Conservation (phyloP, 2,113 vertebrate genomes). For the Lepisosteus osseus region DNA sequence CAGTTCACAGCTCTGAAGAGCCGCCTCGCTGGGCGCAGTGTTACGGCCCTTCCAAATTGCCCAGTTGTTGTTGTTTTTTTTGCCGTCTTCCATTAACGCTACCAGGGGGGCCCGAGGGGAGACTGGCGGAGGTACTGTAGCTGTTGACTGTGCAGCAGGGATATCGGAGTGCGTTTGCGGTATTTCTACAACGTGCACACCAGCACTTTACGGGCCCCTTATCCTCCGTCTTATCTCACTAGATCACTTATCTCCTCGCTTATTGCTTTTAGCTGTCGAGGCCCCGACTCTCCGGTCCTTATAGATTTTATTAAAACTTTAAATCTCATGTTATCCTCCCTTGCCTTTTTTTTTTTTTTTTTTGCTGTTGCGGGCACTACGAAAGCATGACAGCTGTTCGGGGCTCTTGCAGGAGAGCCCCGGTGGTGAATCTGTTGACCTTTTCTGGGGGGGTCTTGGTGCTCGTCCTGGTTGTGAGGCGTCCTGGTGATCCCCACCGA, state of each 20-base stretch:
- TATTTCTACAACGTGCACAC: slow-evolving; percentile 8
- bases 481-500: too few species aligned
- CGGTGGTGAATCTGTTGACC: too few species aligned
- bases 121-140: slow-evolving; percentile 25
- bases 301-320: too few species aligned
- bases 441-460: too few species aligned
- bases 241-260: background rate
- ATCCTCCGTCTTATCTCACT: background rate
- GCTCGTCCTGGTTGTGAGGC: too few species aligned
- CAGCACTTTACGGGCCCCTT: background rate
- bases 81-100: slow-evolving; percentile 32
- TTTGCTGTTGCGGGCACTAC: too few species aligned
- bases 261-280: background rate
- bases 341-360: too few species aligned
- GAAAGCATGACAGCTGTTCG: too few species aligned
- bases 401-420: too few species aligned
- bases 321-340: too few species aligned
- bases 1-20: background rate
- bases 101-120: slow-evolving; percentile 19
- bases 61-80: slow-evolving; percentile 4
- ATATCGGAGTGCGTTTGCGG: slow-evolving; percentile 23
- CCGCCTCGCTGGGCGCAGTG: slow-evolving; percentile 30
- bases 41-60: slow-evolving; percentile 36
- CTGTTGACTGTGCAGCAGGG: background rate
- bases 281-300: too few species aligned